Evolutionary conservation across 2,113 vertebrate genomes (phyloP).

Genomic region (Planiliza haematocheilus): DNA sequence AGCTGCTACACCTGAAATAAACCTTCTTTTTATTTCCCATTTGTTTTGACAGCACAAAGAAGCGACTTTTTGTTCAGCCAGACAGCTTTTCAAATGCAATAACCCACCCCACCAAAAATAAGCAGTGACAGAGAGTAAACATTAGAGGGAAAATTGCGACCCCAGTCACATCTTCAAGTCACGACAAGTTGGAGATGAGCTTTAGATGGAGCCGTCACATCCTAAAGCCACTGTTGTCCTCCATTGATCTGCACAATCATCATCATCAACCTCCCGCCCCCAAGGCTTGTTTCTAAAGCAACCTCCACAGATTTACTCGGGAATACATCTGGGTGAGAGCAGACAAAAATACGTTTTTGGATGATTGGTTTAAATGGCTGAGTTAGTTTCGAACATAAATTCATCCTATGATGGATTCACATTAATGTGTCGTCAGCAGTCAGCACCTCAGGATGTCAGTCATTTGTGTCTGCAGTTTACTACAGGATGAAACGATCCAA

Average conservation of each 20-base stretch:
- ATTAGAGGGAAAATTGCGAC: slow-evolving; percentile 38
- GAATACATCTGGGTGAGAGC: background rate
- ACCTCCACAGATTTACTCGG: background rate
- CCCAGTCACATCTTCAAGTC: slow-evolving; percentile 51
- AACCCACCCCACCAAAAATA: background rate
- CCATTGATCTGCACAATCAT: slow-evolving; percentile 40
- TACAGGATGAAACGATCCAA: slow-evolving; percentile 1
- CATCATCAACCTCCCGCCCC: slow-evolving; percentile 18
- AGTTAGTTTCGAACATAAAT: too few species aligned
- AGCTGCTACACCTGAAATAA: background rate
- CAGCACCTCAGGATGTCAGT: background rate
- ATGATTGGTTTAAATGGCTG: background rate
- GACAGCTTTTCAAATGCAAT: background rate
- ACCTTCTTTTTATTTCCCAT: slow-evolving; percentile 9
- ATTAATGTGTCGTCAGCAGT: background rate
- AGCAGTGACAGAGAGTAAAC: slow-evolving; percentile 13
- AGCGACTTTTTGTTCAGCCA: background rate
- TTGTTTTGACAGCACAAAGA: slow-evolving; percentile 21
- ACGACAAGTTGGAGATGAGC: slow-evolving; percentile 37
- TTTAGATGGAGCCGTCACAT: slow-evolving; percentile 28
- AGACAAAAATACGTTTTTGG: slow-evolving; percentile 18
- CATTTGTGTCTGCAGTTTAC: background rate
- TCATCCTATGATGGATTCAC: background rate
- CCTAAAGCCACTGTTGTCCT: slow-evolving; percentile 32
- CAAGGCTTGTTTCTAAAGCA: slow-evolving; percentile 7